Conservation (phyloP, 92 coral and sea anemone genomes). For the Paramuricea clavata region DNA sequence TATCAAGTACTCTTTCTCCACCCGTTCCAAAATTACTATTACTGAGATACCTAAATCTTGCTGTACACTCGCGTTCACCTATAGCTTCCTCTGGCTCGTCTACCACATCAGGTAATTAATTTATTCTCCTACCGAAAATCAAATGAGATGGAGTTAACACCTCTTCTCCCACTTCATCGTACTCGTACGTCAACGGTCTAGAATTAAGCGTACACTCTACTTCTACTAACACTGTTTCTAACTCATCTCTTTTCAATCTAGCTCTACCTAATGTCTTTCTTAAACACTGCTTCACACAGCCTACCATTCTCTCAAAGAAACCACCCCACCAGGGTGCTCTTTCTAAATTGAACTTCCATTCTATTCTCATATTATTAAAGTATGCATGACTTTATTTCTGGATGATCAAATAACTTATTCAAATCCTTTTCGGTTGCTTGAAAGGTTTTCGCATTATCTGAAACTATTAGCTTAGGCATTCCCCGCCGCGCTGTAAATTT, state of each 20-base stretch:
- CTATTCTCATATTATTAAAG: neutral
- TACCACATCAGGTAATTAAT: neutral
- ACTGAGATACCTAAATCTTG: conserved; percentile 4
- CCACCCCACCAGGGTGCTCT: conserved; percentile 13
- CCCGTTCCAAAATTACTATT: conserved; percentile 20
- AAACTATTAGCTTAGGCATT: neutral
- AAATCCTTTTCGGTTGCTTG: neutral
- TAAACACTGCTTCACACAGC: conserved; percentile 7
- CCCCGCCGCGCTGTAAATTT: conserved; percentile 18
- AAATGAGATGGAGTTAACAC: conserved; percentile 18
- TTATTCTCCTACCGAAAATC: conserved; percentile 15
- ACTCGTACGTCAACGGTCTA: conserved; percentile 15
- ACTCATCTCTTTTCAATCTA: neutral
- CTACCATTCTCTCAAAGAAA: conserved; percentile 20
- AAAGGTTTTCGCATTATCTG: conserved; percentile 16
- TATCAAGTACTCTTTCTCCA: conserved; percentile 16
- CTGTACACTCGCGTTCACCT: neutral
- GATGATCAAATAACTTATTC: neutral
- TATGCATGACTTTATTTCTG: conserved; percentile 17
- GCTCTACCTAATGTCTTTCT: conserved; percentile 10
- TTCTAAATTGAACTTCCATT: conserved; percentile 24
- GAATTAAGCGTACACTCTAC: conserved; percentile 23
- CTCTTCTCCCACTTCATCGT: conserved; percentile 8
- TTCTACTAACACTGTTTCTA: conserved; percentile 16
- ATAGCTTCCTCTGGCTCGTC: conserved; percentile 12